Base-by-base conservation (phyloP, 2,113 vertebrate species). In the Egretta garzetta region DNA sequence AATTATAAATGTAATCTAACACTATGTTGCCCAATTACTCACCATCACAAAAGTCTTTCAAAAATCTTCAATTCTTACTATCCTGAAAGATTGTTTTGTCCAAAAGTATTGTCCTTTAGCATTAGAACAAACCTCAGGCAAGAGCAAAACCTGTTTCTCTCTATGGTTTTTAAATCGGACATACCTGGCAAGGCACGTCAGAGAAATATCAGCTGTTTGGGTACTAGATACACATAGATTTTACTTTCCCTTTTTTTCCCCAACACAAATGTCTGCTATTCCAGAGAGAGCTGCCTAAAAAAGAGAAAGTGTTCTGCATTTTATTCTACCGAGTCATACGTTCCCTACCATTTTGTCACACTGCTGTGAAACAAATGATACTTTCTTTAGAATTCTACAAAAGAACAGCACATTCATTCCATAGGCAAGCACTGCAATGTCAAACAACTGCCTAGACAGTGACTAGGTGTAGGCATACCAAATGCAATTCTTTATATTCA, bases 351-450 rank as follows among this genome's bases (percentile, higher is more conserved):
- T 90, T 96, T 86, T 89, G 96, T 95, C 95, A 89, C 84, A 64
- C 70, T 88, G 90, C 77, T 92, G 79, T 59, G 63, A 91, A 97
- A 97, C 95, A 97, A 97, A 92, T 14, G 63, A 86, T 24, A 93
- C 72, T 92, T 95, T 96, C 96, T 96, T 94, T 92, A 92, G 75
- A 70, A 84, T 95, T 95, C 94, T 10, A 94, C 62, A 66, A 70
- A 94, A 84, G 37, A 94, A 91, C 84, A 94, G 77, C 53, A 47
- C 77, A 17, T 96, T 83, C 91, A 90, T 64, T 91, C 84, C 73
- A 91, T 6, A 76, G 64, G 58, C 81, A 89, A 89, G 76, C 80
- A 60, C 62, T 91, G 83, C 91, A 87, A 15, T 32, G 72, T 33
- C 49, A 33, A 87, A 79, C 33, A 72, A 82, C 49, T 37, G 56